These are phyloP conservation scores for Amphibalanus amphitrite DNA, from an alignment of 1,140 invertebrate genomes.

Conservation along the genomic window DNA sequence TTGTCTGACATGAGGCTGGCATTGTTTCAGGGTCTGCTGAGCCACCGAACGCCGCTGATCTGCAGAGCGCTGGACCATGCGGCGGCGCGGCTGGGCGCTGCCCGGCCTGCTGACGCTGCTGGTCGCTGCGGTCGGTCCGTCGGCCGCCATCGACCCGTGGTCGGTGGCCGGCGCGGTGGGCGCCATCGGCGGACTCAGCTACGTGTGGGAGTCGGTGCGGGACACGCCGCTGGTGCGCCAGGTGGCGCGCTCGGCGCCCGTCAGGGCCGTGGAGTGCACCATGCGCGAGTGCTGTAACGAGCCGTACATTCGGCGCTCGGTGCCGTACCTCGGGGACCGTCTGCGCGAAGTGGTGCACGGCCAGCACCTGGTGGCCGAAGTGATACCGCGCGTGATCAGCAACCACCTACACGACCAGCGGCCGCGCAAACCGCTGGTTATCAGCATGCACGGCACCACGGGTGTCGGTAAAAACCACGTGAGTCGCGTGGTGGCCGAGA, in stretches of 20 bases:
- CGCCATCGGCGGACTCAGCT: neutral
- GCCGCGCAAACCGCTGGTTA: conserved; percentile 16
- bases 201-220: neutral
- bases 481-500: conserved; percentile 54
- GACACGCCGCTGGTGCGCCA: neutral
- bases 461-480: conserved; percentile 79
- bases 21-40: too few species aligned
- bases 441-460: conserved; percentile 46
- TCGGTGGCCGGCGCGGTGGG: neutral
- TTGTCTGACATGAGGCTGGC: too few species aligned
- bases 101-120: neutral
- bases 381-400: neutral
- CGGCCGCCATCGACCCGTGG: neutral
- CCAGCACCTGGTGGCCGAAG: neutral
- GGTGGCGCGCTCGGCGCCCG: neutral
- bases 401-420: neutral
- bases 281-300: neutral
- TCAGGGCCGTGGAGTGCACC: neutral
- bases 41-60: too few species aligned
- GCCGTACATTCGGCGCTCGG: neutral
- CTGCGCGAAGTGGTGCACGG: neutral
- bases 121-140: too few species aligned
- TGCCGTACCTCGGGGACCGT: neutral
- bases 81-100: neutral
- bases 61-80: neutral